Conservation (phyloP, 2,113 vertebrate species). For the Calidris pugnax region DNA sequence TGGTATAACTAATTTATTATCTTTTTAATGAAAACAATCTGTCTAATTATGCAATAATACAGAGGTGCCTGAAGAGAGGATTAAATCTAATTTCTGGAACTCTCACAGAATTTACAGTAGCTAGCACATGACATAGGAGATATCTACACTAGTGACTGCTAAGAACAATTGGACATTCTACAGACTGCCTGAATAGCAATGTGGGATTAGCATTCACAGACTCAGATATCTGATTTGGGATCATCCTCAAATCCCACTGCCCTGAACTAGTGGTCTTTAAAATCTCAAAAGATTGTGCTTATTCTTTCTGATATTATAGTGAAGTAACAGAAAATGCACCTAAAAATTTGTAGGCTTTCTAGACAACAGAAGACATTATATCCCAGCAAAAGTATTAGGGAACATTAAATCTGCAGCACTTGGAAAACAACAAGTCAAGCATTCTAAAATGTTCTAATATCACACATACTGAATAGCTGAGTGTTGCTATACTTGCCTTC, state of each 20-base stretch:
- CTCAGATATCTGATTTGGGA: neutral
- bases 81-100: neutral
- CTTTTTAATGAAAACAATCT: neutral
- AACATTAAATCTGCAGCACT: neutral
- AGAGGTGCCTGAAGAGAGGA: neutral
- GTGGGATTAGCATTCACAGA: neutral
- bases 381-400: neutral
- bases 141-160: neutral
- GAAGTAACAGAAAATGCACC: neutral
- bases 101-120: neutral
- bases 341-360: neutral
- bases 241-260: neutral
- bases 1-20: neutral
- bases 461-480: neutral
- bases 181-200: neutral
- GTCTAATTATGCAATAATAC: neutral
- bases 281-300: neutral
- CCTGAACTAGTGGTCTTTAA: neutral
- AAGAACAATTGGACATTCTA: neutral
- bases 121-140: neutral
- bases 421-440: neutral
- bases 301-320: neutral
- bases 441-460: neutral
- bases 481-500: neutral
- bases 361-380: neutral